phyloP scores from a whole-genome alignment of 2,797 vertebrate species.

The Pipistrellus kuhlii region DNA sequence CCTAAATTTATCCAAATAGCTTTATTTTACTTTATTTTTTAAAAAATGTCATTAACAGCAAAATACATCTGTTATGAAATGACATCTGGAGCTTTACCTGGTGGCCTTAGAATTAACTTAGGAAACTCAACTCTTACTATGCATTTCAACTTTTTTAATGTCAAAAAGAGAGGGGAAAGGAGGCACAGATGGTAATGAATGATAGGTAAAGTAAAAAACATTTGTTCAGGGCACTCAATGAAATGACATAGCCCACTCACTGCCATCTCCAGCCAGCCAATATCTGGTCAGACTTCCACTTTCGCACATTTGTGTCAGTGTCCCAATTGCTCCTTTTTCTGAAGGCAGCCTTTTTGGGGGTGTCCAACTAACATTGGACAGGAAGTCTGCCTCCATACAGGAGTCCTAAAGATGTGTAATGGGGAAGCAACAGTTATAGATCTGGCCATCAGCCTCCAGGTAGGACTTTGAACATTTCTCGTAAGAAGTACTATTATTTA shows the following conservation, averaged over 20 bases:
- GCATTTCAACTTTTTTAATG: background rate
- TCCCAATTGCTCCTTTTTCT: background rate
- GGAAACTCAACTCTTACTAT: background rate
- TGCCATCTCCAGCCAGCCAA: background rate
- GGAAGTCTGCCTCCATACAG: background rate
- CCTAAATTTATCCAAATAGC: background rate
- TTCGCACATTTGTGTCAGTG: background rate
- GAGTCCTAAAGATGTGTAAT: background rate
- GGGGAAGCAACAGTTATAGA: background rate
- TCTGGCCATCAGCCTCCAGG: background rate
- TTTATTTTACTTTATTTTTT: slow-evolving; percentile 23
- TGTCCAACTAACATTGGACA: background rate
- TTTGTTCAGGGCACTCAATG: background rate
- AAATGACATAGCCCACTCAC: background rate
- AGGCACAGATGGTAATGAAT: background rate
- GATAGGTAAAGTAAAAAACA: background rate
- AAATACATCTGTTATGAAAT: background rate
- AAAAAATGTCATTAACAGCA: background rate
- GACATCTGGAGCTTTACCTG: background rate
- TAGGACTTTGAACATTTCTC: background rate
- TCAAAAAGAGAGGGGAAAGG: background rate
- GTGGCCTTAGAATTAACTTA: slow-evolving; percentile 7
- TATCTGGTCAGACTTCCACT: background rate
- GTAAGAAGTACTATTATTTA: background rate
- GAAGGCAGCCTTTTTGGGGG: background rate